A percentile compares a stretch with the other conserved stretches of the same genome.
Evolutionary conservation across 2,113 vertebrate genomes (phyloP).

Genomic region (Embiotoca jacksoni): DNA sequence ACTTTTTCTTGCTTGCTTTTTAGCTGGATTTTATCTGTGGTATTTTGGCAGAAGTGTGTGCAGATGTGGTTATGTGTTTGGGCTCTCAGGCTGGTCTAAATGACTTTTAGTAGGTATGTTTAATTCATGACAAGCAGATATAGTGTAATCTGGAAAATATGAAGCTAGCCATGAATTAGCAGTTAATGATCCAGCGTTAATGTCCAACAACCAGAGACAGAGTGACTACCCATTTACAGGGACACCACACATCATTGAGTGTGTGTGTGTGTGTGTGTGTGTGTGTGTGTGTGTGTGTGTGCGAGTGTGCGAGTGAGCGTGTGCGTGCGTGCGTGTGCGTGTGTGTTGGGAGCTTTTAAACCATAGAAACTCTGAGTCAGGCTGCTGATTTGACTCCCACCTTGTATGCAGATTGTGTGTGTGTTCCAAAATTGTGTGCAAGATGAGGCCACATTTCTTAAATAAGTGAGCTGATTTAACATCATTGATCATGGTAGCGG

Average conservation of each 20-base stretch:
- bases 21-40: constrained; percentile 11
- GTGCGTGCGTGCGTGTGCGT: background rate
- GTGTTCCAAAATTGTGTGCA: constrained; percentile 20
- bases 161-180: constrained; percentile 51
- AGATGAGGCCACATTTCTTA: background rate
- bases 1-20: background rate
- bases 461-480: background rate
- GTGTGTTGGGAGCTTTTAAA: constrained; percentile 20
- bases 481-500: background rate
- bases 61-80: background rate
- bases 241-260: constrained; percentile 16
- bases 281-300: constrained; percentile 15
- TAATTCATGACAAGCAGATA: constrained; percentile 22
- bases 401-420: constrained; percentile 1
- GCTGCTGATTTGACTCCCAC: constrained; percentile 33
- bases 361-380: constrained; percentile 68
- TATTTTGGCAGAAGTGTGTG: background rate
- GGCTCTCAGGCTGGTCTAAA: constrained; percentile 15
- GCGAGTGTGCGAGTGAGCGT: background rate
- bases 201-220: constrained; percentile 25
- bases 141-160: constrained; percentile 63
- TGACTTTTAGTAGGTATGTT: constrained; percentile 7
- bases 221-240: constrained; percentile 26
- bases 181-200: constrained; percentile 47
- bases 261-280: constrained; percentile 21